Percentiles rank a stretch among this genome's conserved stretches.
Evolutionary conservation across 2,797 vertebrate genomes (phyloP).

Genomic region (Philypnodon macrostomus): DNA sequence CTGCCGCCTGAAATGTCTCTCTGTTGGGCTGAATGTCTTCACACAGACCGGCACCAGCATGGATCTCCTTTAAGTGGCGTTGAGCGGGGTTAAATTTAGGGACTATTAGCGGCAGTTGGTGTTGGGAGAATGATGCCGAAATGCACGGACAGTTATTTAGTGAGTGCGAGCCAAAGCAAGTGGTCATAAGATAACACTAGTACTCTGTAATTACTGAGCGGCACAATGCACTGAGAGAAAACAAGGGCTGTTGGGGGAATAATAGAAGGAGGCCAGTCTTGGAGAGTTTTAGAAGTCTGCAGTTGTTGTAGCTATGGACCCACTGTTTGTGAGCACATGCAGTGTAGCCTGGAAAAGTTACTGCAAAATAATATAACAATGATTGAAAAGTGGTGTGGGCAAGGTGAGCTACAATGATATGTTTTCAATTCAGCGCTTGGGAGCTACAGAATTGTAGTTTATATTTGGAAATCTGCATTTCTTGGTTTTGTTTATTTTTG

Average conservation of each 20-base stretch:
- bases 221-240: conserved; percentile 16
- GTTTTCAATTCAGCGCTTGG: too few relatives aligned
- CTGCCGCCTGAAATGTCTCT: conserved; percentile 55
- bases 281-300: conserved; percentile 19
- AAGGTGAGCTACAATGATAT: too few relatives aligned
- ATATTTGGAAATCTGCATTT: too few relatives aligned
- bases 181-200: conserved; percentile 26
- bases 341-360: too few relatives aligned
- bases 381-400: too few relatives aligned
- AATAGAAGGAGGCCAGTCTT: conserved; percentile 26
- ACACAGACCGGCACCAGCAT: conserved; percentile 44
- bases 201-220: conserved; percentile 38
- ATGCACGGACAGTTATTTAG: conserved; percentile 34
- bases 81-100: conserved; percentile 25
- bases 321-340: neutral
- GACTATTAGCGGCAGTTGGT: conserved; percentile 15
- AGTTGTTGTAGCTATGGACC: neutral
- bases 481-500: too few relatives aligned
- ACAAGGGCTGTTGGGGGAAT: conserved; percentile 9
- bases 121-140: conserved; percentile 33
- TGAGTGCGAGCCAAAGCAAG: conserved; percentile 19
- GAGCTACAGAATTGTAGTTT: too few relatives aligned
- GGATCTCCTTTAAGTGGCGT: conserved; percentile 38
- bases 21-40: conserved; percentile 47
- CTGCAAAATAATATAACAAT: too few relatives aligned